phyloP scores from a whole-genome alignment of 2,797 vertebrate species.

The Mergus octosetaceus region DNA sequence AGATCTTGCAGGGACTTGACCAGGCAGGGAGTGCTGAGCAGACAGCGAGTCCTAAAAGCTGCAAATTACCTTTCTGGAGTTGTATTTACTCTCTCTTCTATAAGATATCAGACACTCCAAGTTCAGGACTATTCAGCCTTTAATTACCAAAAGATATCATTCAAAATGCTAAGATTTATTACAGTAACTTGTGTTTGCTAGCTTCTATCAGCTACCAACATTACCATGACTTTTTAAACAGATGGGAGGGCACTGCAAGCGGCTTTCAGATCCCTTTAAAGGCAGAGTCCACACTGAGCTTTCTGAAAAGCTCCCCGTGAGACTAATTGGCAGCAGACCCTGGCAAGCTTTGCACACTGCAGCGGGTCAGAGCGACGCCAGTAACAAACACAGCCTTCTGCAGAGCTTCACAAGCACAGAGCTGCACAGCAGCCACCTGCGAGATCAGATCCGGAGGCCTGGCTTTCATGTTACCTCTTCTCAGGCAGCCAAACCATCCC shows the following conservation, averaged over 20 bases:
- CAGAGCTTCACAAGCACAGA: background rate
- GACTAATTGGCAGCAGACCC: background rate
- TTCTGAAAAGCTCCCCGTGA: background rate
- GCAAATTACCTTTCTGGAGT: background rate
- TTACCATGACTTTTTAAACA: background rate
- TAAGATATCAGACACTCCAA: background rate
- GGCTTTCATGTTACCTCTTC: background rate
- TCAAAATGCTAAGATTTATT: background rate
- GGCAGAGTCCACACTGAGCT: background rate
- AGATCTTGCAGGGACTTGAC: background rate
- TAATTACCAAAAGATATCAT: background rate
- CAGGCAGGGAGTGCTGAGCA: background rate
- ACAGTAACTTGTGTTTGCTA: background rate
- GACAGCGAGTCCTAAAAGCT: background rate
- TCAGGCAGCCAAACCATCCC: background rate
- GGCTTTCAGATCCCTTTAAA: background rate
- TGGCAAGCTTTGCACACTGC: background rate
- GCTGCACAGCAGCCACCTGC: background rate
- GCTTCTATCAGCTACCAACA: background rate
- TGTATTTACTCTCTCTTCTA: background rate
- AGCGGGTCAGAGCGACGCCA: background rate
- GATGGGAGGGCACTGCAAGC: background rate
- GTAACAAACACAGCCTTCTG: background rate
- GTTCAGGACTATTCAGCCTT: background rate
- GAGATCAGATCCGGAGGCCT: background rate